phyloP scores from a whole-genome alignment of 2,113 vertebrate genomes.

The Anoura caudifer region DNA sequence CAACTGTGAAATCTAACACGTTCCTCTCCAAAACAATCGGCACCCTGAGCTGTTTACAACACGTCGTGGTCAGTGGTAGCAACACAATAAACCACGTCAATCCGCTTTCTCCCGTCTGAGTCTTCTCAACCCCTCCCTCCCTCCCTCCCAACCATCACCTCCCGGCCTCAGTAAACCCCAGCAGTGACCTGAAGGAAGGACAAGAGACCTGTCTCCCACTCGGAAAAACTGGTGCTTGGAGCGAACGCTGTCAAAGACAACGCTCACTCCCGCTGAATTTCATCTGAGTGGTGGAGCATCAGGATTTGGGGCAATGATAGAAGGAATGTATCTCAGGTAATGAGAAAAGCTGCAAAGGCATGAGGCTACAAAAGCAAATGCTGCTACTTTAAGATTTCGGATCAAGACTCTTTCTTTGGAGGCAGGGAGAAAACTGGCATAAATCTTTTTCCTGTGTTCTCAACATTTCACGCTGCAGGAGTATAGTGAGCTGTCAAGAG shows the following conservation, averaged over 20 bases:
- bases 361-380: neutral
- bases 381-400: neutral
- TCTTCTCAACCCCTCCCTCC: neutral
- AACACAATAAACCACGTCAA: neutral
- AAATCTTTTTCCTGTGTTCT: neutral
- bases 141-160: neutral
- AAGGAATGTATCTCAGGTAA: neutral
- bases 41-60: neutral
- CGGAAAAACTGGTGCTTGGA: neutral
- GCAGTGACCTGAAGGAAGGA: neutral
- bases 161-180: neutral
- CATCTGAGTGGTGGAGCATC: neutral
- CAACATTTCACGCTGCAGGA: neutral
- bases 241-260: neutral
- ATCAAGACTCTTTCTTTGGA: neutral
- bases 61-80: too few species aligned
- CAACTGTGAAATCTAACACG: neutral
- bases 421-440: neutral
- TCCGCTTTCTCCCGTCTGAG: neutral
- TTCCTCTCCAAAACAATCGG: neutral
- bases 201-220: neutral
- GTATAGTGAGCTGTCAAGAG: neutral
- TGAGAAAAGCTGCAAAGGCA: neutral
- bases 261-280: neutral
- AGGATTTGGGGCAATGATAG: neutral